Base-by-base conservation (phyloP, 2,113 vertebrate genomes). In the Silurus meridionalis region DNA sequence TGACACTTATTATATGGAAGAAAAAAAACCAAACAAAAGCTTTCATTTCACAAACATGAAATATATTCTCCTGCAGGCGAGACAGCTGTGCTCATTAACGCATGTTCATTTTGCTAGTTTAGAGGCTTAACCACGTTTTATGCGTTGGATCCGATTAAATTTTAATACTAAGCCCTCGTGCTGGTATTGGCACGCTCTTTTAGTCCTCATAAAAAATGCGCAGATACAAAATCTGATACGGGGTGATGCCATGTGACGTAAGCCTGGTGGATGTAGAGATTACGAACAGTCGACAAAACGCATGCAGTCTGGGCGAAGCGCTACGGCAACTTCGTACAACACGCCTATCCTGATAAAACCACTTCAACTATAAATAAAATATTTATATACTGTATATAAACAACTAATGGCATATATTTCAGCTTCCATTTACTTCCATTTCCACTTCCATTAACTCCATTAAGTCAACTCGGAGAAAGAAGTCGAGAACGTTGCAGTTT, bases 1-100 rank as follows among this genome's bases (percentile, higher is more conserved):
- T 78, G 52, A 78, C 52, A 25, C 50, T 74, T 50, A 15, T 78
- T 52, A 53, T n/a, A n/a, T 0, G 72, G 72, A 52, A 37, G 37
- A 37, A 37, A 37, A 37, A 37, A 37, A 37, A 37, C 37, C 37
- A 37, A 37, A 37, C 37, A 37, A 75, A 52, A 23, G 48, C 21
- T n/a, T 52, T 52, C 4, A 11, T 52, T 75, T 75, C 19, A 52
- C 2, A n/a, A 55, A 6, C 6, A 50, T 6, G 0, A 25, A 25
- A 25, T 53, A 14, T 53, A 14, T 8, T 74, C 55, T 77, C 11
- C 74, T 14, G 53, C 14, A n/a, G 52, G 74, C 23, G 11, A 55
- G 23, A n/a, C 72, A 52, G 72, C 72, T 75, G 72, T 23, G 48
- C 72, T 75, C 72, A n/a, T 77, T 75, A 52, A 77, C n/a, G 50